Conservation (phyloP, 2,888 invertebrate genomes). For the Ptychoptera contaminata region DNA sequence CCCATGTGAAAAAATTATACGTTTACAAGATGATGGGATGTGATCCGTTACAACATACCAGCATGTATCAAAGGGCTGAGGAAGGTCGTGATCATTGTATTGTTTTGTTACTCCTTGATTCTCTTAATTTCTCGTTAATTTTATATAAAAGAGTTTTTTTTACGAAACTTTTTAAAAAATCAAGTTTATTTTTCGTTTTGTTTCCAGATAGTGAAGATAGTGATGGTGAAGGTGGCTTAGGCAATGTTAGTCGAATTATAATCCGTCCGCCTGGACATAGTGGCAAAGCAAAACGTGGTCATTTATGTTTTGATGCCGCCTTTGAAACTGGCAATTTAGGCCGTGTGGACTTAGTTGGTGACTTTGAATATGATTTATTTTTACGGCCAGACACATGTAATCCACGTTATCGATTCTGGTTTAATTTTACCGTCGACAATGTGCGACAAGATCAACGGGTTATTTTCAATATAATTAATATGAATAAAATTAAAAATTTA, state of each 20-base stretch:
- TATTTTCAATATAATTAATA: conserved; percentile 92
- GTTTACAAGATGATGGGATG: conserved; percentile 24
- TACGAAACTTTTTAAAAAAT: neutral
- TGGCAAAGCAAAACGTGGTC: conserved; percentile 90
- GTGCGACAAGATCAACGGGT: conserved; percentile 86
- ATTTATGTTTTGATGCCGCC: conserved; percentile 91
- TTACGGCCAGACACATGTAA: conserved; percentile 93
- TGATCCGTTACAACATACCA: conserved; percentile 41
- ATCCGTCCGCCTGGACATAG: conserved; percentile 83
- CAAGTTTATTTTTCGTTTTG: neutral
- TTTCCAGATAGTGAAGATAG: conserved; percentile 74
- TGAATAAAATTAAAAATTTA: conserved; percentile 80
- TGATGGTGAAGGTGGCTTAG: conserved; percentile 83
- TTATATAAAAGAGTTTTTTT: too few relatives aligned
- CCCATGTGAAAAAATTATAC: too few relatives aligned
- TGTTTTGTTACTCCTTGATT: too few relatives aligned
- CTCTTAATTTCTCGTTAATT: too few relatives aligned
- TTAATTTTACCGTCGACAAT: conserved; percentile 96
- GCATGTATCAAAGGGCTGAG: conserved; percentile 44
- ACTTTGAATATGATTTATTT: conserved; percentile 91
- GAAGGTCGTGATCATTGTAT: conserved; percentile 27
- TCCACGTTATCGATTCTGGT: conserved; percentile 87
- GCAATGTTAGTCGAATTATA: conserved; percentile 78
- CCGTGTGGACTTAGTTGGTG: conserved; percentile 83
- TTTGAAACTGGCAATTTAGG: conserved; percentile 95